Evolutionary conservation across 1,140 invertebrate species (phyloP), one percentile per base, ranked within the genome.

Genomic region (Antheraea pernyi): DNA sequence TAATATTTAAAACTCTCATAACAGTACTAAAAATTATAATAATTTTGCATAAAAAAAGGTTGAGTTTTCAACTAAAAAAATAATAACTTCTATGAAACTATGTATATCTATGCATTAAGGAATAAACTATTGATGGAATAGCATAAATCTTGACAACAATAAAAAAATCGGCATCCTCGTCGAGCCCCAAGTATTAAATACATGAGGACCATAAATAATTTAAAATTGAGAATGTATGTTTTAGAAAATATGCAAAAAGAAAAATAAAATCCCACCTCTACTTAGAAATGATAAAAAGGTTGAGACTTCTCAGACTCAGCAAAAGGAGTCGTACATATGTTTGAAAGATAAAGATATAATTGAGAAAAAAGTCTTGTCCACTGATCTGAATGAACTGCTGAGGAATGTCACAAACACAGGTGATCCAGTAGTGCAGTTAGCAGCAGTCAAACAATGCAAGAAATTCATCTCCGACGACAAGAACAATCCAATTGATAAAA

Each of bases 401-500:
- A 30, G 22, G 1, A 30, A 30, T 30, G 22, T 30, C 4, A 4
- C 22, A 1, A 30, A 30, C 4, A 4, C 22, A 30, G 22, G 4
- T 30, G 22, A 30, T 30, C 22, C 22, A 30, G 22, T 30, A 30
- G 22, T 30, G 22, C 22, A 30, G 22, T 30, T 30, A 30, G 22
- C 22, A 2, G 22, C 22, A 30, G 22, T 4, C 22, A 30, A 98
- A 87, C 95, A 97, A 42, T 97, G 97, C 65, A 94, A 99, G 70
- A 99, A 99, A 93, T 93, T 99, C 66, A 93, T 99, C 7, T 99
- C 98, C 3, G 98, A 97, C 59, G 98, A 99, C 92, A 95, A 97
- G 77, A 99, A 99, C 94, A 99, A 99, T 77, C 99, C 99, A 16
- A 99, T 99, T 83, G 98, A 99, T 94, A 96, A 97, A 70, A 94